Evolutionary conservation across 2,113 vertebrate genomes (phyloP), one percentile per base, ranked within the genome.

Genomic region (Pseudorectes ferrugineus): DNA sequence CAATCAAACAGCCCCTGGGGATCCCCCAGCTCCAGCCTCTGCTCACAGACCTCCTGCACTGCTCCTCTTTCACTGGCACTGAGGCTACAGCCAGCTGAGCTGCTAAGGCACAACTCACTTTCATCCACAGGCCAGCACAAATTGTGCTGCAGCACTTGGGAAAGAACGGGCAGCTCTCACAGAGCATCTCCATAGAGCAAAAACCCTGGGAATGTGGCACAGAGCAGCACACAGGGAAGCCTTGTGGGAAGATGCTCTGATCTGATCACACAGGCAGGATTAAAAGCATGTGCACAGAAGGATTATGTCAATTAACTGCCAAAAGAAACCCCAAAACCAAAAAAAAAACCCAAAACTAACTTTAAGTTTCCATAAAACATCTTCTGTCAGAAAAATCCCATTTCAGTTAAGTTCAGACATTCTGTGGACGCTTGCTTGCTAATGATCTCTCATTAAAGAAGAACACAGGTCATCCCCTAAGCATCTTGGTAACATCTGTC

Each of bases 391-490:
- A 88, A 88, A 92, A 92, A 87, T 49, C 28, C 36, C 38, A 23
- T 80, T 92, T 90, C 38, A 77, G 65, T 59, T 13, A 76, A 83
- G 29, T 77, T 80, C 71, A 92, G 68, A 48, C 26, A 46, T 95
- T 85, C 82, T 63, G 46, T 92, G 59, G 79, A 58, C 1, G 10
- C 59, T 73, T 83, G 46, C 38, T 93, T 7, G 2, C 57, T 92
- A 87, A 84, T 77, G 61, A 90, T 79, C 66, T 93, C 73, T 96
- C 79, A 86, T 89, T 91, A 94, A 58, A 74, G 67, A 14, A 90
- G 63, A 91, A 33, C 68, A 83, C 29, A 81, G 76, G 42, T 66
- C 72, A 80, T 70, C 79, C 80, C 76, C 77, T n/a, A 81, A 89
- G 75, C 22, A 65, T 71, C 70, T 45, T 38, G 61, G 51, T 14